Evolutionary conservation across 2,113 vertebrate genomes (phyloP).

Genomic region (Pollimyrus isidori): DNA sequence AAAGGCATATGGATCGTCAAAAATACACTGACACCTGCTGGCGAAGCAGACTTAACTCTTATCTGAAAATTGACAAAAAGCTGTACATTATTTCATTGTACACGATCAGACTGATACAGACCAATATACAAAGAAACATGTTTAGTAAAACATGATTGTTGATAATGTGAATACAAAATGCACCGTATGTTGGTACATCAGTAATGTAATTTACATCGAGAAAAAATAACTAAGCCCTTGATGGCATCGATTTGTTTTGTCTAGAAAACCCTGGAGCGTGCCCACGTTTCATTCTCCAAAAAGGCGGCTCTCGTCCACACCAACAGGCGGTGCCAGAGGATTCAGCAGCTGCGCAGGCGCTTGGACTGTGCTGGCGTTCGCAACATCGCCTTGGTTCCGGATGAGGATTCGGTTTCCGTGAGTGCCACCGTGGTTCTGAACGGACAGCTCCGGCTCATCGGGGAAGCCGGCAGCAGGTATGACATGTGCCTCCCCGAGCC

Average conservation of each 20-base stretch:
- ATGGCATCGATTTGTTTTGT: not conserved
- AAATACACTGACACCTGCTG: conserved; percentile 48
- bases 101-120: not conserved
- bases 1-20: not conserved
- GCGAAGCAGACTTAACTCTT: not conserved
- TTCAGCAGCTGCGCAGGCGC: not conserved
- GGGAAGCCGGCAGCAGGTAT: conserved; percentile 48
- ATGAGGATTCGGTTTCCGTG: conserved; percentile 27
- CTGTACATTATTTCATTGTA: not conserved
- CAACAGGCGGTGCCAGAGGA: conserved; percentile 54
- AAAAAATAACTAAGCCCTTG: not conserved
- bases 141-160: not conserved
- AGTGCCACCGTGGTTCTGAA: conserved; percentile 44
- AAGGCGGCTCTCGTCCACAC: conserved; percentile 38
- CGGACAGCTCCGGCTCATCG: conserved; percentile 43
- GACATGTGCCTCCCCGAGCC: not conserved
- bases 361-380: conserved; percentile 27
- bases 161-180: not conserved
- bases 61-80: not conserved
- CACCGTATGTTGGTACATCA: not conserved
- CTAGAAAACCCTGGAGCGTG: not conserved
- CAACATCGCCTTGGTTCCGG: conserved; percentile 24
- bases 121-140: not conserved
- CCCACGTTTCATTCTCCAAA: not conserved
- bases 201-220: not conserved